Evolutionary conservation across 2,113 vertebrate genomes (phyloP).

Genomic region (Eurystomus gularis): DNA sequence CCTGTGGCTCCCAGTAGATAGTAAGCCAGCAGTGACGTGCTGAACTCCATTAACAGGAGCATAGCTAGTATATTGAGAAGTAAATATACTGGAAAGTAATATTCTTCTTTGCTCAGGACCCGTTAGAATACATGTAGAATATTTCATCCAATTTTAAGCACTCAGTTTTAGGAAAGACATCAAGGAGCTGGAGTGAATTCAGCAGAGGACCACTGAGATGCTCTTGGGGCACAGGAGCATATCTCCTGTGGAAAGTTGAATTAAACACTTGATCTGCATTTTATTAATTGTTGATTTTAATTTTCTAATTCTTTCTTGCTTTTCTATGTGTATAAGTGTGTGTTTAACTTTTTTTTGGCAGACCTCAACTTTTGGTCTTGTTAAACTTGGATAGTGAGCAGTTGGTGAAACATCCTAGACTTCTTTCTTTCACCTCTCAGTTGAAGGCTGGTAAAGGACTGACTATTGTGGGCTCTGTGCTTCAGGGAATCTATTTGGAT

Average conservation of each 20-base stretch:
- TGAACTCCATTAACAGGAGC: not conserved
- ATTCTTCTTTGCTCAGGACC: not conserved
- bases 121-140: not conserved
- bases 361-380: constrained; percentile 92
- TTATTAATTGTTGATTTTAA: not conserved
- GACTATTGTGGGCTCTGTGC: constrained; percentile 91
- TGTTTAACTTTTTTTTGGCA: constrained; percentile 11
- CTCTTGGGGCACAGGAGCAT: not conserved
- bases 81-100: not conserved
- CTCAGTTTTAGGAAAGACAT: not conserved
- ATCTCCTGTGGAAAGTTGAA: not conserved
- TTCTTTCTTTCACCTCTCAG: constrained; percentile 91
- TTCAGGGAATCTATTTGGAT: constrained; percentile 90
- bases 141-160: not conserved
- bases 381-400: constrained; percentile 87
- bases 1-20: not conserved
- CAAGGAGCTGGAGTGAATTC: not conserved
- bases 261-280: not conserved
- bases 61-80: not conserved
- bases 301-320: not conserved
- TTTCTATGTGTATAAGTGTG: not conserved
- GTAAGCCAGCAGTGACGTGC: not conserved
- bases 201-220: not conserved
- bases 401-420: constrained; percentile 86
- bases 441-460: constrained; percentile 95